Percentiles rank a stretch among this genome's conserved stretches.
phyloP scores from a whole-genome alignment of 2,113 vertebrate species.

The Aix galericulata region DNA sequence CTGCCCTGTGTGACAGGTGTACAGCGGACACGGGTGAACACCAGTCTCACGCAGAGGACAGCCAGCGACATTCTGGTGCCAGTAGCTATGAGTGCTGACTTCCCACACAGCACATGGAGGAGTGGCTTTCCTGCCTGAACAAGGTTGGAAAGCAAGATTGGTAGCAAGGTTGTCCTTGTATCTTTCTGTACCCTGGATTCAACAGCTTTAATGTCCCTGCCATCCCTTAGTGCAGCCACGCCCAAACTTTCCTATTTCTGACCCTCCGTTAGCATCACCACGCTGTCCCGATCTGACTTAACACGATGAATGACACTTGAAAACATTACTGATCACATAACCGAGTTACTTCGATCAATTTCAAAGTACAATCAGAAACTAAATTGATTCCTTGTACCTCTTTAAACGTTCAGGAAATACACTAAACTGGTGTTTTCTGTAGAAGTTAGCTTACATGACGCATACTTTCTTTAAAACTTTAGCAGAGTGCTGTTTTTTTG shows the following conservation, averaged over 20 bases:
- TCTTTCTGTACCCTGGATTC: background rate
- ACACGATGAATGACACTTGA: fast-evolving
- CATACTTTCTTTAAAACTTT: background rate
- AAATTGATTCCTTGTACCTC: background rate
- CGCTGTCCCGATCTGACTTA: background rate
- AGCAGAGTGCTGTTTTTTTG: background rate
- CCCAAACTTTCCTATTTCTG: background rate
- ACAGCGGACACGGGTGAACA: fast-evolving
- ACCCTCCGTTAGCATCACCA: background rate
- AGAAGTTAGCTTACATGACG: background rate
- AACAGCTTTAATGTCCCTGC: background rate
- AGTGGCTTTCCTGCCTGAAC: background rate
- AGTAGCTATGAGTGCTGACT: fast-evolving
- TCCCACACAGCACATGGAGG: fast-evolving
- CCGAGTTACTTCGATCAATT: background rate
- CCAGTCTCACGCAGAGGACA: fast-evolving
- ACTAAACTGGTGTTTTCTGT: fast-evolving
- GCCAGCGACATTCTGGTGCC: background rate
- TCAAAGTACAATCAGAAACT: background rate
- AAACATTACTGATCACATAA: fast-evolving
- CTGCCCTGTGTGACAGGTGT: fast-evolving
- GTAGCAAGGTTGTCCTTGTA: fast-evolving
- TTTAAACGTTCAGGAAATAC: fast-evolving
- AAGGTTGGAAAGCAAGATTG: too few species aligned
- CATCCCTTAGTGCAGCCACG: background rate